Evolutionary conservation across 37 sponge, comb jelly and placozoan genomes (phyloP).

Genomic region (Beroe forskalii): DNA sequence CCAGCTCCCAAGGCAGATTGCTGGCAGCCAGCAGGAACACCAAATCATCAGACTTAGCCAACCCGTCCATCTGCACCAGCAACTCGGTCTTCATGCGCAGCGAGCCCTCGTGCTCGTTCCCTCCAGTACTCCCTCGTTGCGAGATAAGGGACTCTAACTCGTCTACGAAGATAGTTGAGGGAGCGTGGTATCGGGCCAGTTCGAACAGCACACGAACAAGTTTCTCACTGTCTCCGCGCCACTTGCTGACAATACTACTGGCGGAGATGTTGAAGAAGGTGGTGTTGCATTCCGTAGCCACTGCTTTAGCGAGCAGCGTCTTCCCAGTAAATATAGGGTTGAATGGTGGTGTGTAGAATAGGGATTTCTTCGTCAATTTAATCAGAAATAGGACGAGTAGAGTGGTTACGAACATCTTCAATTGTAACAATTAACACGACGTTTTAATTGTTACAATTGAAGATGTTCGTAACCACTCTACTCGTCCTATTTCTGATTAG

Average conservation of each 20-base stretch:
- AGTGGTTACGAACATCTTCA: no score
- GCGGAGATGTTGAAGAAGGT: conserved; percentile 99
- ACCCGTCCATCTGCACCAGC: conserved; percentile 97
- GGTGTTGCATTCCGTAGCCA: conserved; percentile 98
- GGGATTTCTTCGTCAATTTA: no score
- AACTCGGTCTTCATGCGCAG: conserved; percentile 97
- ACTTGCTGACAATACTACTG: conserved; percentile 96
- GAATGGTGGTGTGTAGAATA: no score
- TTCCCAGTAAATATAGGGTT: conserved; percentile 93
- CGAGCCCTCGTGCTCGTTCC: conserved; percentile 92
- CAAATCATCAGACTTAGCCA: conserved; percentile 84
- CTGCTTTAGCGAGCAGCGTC: conserved; percentile 97
- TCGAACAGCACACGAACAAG: conserved; percentile 94
- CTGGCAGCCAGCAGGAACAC: conserved; percentile 96
- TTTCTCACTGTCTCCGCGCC: conserved; percentile 99
- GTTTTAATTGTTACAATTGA: no score
- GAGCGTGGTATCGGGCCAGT: conserved; percentile 96
- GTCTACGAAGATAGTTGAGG: conserved; percentile 97
- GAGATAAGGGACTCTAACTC: conserved; percentile 97
- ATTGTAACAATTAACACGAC: no score
- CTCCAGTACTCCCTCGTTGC: conserved; percentile 81
- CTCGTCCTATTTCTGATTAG: no score
- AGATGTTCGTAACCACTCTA: no score
- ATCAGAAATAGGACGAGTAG: neutral
- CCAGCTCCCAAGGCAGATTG: conserved; percentile 98